Conservation (phyloP, 2,888 invertebrate genomes). For the Hirudinaria manillensis region DNA sequence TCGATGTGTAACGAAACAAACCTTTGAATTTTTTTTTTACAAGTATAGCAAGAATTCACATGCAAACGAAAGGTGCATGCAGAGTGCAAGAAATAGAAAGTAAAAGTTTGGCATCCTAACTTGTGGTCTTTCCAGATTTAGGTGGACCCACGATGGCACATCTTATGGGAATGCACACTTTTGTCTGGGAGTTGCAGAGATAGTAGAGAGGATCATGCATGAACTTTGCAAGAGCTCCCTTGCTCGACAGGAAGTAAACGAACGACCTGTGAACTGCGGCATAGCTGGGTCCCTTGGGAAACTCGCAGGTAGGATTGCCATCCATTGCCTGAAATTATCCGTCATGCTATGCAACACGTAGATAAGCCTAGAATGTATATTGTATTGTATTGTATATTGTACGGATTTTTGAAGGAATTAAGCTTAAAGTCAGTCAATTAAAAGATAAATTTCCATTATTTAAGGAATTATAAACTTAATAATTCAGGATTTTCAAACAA, state of each 20-base stretch:
- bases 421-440: not conserved
- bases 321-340: constrained; percentile 47
- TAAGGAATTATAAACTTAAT: no score
- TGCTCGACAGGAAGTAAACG: constrained; percentile 50
- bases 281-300: constrained; percentile 39
- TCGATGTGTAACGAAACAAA: no score
- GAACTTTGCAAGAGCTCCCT: constrained; percentile 48
- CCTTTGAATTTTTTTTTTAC: no score
- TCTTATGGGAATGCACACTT: constrained; percentile 52
- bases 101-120: constrained; percentile 39
- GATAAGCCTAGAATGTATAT: no score
- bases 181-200: constrained; percentile 49
- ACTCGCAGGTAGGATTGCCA: constrained; percentile 51
- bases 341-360: not conserved
- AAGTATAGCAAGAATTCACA: no score
- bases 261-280: constrained; percentile 51
- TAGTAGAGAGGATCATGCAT: constrained; percentile 49
- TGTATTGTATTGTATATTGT: no score
- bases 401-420: no score
- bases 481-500: no score
- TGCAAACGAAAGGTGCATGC: no score
- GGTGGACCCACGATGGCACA: constrained; percentile 54
- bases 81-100: no score
- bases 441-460: no score
- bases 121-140: constrained; percentile 54